Base-by-base conservation (phyloP, 2,888 invertebrate genomes). In the Pteria penguin region DNA sequence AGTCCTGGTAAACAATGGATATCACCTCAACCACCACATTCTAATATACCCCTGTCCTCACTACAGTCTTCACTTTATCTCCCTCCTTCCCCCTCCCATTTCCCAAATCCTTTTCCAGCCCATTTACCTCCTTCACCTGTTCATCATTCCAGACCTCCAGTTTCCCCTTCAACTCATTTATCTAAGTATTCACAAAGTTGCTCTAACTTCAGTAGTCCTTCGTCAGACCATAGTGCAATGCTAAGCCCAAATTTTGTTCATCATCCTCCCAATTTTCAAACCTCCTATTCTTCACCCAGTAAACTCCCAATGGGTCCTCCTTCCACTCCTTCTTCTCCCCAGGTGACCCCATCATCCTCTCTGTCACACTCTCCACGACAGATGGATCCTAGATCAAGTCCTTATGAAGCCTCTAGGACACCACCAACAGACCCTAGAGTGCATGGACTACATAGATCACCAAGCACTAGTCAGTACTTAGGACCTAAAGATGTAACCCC, bases 91-190 rank as follows among this genome's bases (percentile, higher is more conserved):
- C 8, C 8, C 45, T 45, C 45, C 18, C 45, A 45, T 8, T 45
- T 45, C 18, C 45, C 18, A 45, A 8, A 8, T 45, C 45, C 45
- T 14, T 45, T 18, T 18, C 45, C 45, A 45, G 8, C 65, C 11
- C 65, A 32, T 24, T 65, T 65, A 33, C 65, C 36, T 8, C 65
- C 65, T 36, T 45, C 60, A 27, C 61, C 70, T 52, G 57, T 55
- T 45, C 45, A 26, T 27, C 33, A 1, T 65, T 27, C 2, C 22
- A 36, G 14, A 45, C 45, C 27, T 24, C 65, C 22, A 32, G 14
- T 11, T 65, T 18, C 45, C 8, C 18, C 45, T 45, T 18, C 45
- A 45, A 45, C n/a, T n/a, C n/a, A n/a, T n/a, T n/a, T n/a, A n/a
- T n/a, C n/a, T n/a, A n/a, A n/a, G n/a, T n/a, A n/a, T n/a, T n/a